Percentiles rank a stretch among this genome's conserved stretches.
These are phyloP conservation scores for Tetrax tetrax DNA, from an alignment of 2,113 vertebrate genomes.

Conservation along the genomic window DNA sequence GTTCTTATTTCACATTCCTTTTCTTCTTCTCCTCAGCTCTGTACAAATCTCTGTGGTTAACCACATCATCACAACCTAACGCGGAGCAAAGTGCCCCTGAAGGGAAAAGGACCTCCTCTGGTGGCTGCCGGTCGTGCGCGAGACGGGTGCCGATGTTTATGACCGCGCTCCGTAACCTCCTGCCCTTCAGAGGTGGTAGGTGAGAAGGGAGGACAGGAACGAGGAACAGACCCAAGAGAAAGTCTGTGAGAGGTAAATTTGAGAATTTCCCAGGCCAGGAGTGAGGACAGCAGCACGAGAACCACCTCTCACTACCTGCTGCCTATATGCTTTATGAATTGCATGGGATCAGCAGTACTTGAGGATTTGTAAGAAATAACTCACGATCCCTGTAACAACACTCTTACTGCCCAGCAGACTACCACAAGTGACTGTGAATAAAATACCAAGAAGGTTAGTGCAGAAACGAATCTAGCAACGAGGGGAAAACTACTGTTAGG, in stretches of 20 bases:
- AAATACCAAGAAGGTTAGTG: neutral
- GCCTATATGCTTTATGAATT: neutral
- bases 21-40: constrained; percentile 22
- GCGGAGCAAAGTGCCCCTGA: neutral
- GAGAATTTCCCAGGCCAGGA: neutral
- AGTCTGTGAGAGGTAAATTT: fast-evolving
- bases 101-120: neutral
- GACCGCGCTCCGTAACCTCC: neutral
- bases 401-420: fast-evolving
- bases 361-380: neutral
- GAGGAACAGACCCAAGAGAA: neutral
- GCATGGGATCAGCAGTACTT: neutral
- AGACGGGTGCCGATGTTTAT: neutral
- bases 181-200: neutral
- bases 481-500: neutral
- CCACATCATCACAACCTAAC: constrained; percentile 15
- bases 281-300: neutral
- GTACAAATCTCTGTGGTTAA: constrained; percentile 30
- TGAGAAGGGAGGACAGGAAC: neutral
- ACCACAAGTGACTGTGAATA: neutral
- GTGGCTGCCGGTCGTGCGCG: neutral
- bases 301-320: neutral
- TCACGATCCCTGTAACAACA: neutral
- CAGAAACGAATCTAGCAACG: neutral
- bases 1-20: neutral